phyloP scores from a whole-genome alignment of 2,888 invertebrate species.

The Argynnis bischoffii region DNA sequence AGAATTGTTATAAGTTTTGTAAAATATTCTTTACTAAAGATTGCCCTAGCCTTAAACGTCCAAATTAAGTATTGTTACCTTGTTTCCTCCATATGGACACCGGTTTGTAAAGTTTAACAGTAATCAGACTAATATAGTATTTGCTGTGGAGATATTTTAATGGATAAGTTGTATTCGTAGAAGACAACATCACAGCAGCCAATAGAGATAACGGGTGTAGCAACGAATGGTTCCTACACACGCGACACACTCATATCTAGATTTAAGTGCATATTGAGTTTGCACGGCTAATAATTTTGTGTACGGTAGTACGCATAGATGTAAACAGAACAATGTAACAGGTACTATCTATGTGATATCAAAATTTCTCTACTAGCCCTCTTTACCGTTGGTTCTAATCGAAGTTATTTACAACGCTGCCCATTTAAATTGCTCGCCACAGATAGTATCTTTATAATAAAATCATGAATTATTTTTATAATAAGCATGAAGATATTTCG shows the following conservation, averaged over 20 bases:
- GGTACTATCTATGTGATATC: constrained; percentile 36
- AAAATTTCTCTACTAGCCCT: constrained; percentile 44
- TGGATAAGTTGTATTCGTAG: constrained; percentile 40
- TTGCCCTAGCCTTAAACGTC: not conserved
- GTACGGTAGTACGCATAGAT: constrained; percentile 44
- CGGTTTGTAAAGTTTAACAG: constrained; percentile 12
- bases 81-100: constrained; percentile 16
- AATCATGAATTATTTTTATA: not conserved
- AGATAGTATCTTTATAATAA: constrained; percentile 45
- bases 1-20: not conserved
- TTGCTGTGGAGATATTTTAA: constrained; percentile 23
- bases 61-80: constrained; percentile 7
- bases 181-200: constrained; percentile 43
- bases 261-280: constrained; percentile 44
- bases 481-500: too few relatives aligned
- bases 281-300: constrained; percentile 41
- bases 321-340: constrained; percentile 41
- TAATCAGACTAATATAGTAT: constrained; percentile 28
- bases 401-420: constrained; percentile 40
- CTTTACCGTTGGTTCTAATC: constrained; percentile 41
- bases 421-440: constrained; percentile 36
- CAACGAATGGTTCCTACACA: constrained; percentile 60
- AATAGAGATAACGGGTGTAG: constrained; percentile 48
- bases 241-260: constrained; percentile 53
- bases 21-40: not conserved